Base-by-base conservation (phyloP, 2,797 vertebrate species). In the Notamacropus eugenii region DNA sequence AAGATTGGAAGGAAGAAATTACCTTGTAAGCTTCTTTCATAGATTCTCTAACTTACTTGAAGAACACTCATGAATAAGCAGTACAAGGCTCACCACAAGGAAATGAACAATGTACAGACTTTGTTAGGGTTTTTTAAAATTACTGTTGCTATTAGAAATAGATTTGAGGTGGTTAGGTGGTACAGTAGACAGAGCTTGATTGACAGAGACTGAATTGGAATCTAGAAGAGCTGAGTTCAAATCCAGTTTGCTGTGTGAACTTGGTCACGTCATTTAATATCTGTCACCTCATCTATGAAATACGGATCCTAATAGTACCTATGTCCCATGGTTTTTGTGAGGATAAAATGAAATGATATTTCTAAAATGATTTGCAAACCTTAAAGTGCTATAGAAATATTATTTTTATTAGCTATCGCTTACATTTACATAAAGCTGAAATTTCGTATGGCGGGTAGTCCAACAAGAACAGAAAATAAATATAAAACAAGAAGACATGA, bases 351-450 rank as follows among this genome's bases (percentile, higher is more conserved):
- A 46, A 82, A 46, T 46, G 2, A 46, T 24, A 82, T 82, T 82
- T 46, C 9, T 46, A 24, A 82, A 82, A n/a, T 46, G 9, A 8
- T 82, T 82, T 46, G 19, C 8, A 46, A 82, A 46, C 40, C 40
- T 82, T 82, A 82, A 82, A 46, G 2, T 46, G n/a, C 19, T 46
- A 46, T 46, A 0, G 40, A 22, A 67, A n/a, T 74, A 5, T 19
- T n/a, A 74, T 74, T 40, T 40, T 40, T 40, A 19, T 40, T 74
- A 74, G 34, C 4, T 74, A 54, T 46, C 40, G 55, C 96, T 92
- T 92, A 91, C 59, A 96, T 95, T 92, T 93, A 67, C 55, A 10
- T 22, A 94, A 0, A 95, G 90, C 94, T 56, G 94, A 55, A 74
- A 46, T 46, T 93, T 96, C 90, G 11, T 57, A 11, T 22, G 13